These are phyloP conservation scores for Trichogramma pretiosum DNA, from an alignment of 1,140 invertebrate genomes.

Conservation along the genomic window DNA sequence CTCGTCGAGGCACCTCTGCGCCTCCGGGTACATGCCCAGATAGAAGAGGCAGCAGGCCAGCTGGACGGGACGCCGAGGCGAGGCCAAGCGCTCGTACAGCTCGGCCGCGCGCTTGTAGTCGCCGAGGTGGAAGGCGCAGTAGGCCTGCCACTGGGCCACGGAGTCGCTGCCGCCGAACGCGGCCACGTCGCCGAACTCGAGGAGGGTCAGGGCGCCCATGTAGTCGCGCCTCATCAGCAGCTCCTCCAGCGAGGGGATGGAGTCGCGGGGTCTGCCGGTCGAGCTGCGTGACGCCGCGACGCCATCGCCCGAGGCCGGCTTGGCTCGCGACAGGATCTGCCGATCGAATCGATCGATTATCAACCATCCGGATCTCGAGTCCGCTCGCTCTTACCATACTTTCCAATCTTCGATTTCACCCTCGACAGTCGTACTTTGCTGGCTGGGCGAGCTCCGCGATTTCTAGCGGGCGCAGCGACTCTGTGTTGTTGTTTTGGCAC, in stretches of 20 bases:
- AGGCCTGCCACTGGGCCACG: conserved; percentile 78
- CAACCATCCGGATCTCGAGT: neutral
- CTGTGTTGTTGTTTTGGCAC: too few relatives aligned
- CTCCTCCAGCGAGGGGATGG: conserved; percentile 77
- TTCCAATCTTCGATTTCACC: too few relatives aligned
- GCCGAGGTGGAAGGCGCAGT: conserved; percentile 89
- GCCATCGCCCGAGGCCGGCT: conserved; percentile 53
- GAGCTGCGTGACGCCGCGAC: conserved; percentile 35
- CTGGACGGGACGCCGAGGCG: too few relatives aligned
- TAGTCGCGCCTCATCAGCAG: conserved; percentile 86
- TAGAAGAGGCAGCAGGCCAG: conserved; percentile 92
- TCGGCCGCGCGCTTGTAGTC: conserved; percentile 83
- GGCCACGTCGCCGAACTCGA: conserved; percentile 67
- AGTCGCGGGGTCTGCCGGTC: conserved; percentile 33
- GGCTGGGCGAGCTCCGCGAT: too few relatives aligned
- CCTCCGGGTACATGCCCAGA: conserved; percentile 74
- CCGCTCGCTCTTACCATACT: too few relatives aligned
- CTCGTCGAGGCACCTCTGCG: conserved; percentile 54
- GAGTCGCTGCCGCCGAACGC: conserved; percentile 33
- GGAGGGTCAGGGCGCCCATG: conserved; percentile 81
- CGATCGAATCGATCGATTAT: conserved; percentile 9
- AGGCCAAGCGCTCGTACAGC: conserved; percentile 64
- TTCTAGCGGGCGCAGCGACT: too few relatives aligned
- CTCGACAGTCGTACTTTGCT: too few relatives aligned
- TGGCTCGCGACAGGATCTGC: conserved; percentile 63